These are phyloP conservation scores for Diabrotica balteata DNA, from an alignment of 2,888 invertebrate species.

Conservation along the genomic window DNA sequence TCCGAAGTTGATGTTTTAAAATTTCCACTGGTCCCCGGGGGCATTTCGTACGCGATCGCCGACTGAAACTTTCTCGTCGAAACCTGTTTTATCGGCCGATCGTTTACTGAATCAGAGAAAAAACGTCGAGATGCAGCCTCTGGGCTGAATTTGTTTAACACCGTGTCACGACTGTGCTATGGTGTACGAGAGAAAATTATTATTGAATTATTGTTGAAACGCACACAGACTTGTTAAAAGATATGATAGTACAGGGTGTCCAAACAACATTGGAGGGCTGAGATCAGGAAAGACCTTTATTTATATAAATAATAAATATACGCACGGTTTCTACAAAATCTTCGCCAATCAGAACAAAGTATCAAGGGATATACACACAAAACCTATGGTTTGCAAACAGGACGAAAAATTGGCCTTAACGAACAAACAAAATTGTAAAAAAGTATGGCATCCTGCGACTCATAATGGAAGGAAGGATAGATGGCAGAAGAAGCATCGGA, in stretches of 20 bases:
- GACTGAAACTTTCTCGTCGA: conserved; percentile 7
- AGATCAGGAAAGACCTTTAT: no score
- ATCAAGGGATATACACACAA: no score
- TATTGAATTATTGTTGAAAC: conserved; percentile 7
- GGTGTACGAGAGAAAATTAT: conserved; percentile 6
- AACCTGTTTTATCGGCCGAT: conserved; percentile 4
- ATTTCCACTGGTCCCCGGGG: conserved; percentile 4
- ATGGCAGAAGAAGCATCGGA: no score
- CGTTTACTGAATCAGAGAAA: conserved; percentile 1
- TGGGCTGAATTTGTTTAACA: conserved; percentile 5
- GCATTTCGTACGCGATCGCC: neutral
- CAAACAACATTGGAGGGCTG: neutral
- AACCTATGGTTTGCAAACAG: no score
- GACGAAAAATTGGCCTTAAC: no score
- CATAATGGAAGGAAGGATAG: no score
- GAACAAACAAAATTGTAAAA: no score
- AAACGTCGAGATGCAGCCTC: neutral
- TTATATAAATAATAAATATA: no score
- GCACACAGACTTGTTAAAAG: neutral
- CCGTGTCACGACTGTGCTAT: conserved; percentile 3
- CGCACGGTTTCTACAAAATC: no score
- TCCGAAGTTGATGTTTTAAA: conserved; percentile 5
- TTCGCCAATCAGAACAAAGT: no score
- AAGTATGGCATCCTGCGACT: no score
- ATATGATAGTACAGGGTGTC: neutral